phyloP scores from a whole-genome alignment of 2,888 invertebrate genomes.

The Eilema depressum region DNA sequence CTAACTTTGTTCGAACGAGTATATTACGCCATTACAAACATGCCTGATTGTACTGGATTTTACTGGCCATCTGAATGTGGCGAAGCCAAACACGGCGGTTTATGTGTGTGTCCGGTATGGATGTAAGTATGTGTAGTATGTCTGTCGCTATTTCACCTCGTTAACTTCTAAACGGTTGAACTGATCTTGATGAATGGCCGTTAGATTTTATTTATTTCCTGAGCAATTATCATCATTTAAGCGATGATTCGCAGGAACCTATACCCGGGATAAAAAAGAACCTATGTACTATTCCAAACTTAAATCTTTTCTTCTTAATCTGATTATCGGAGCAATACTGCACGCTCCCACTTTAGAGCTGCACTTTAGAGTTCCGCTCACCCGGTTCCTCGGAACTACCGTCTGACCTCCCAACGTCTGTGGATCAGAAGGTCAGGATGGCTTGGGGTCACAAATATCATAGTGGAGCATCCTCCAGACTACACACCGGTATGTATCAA shows the following conservation, averaged over 20 bases:
- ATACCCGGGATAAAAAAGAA: not conserved
- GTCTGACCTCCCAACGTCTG: too few relatives aligned
- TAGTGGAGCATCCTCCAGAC: too few relatives aligned
- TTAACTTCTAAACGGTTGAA: not conserved
- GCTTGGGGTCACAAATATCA: too few relatives aligned
- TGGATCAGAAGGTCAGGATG: too few relatives aligned
- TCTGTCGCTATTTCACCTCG: not conserved
- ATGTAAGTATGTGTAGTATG: not conserved
- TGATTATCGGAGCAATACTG: too few relatives aligned
- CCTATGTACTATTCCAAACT: too few relatives aligned
- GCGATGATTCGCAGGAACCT: not conserved
- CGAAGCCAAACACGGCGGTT: not conserved
- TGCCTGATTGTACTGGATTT: not conserved
- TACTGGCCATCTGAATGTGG: not conserved
- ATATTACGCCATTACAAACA: conserved; percentile 2
- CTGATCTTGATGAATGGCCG: not conserved
- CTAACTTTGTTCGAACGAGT: conserved; percentile 3
- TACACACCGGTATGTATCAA: too few relatives aligned
- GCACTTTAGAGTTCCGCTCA: too few relatives aligned
- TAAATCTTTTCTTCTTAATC: too few relatives aligned
- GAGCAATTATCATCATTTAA: not conserved
- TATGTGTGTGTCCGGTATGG: not conserved
- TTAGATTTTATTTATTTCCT: not conserved
- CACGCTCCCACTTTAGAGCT: too few relatives aligned
- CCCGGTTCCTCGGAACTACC: too few relatives aligned